Conservation (phyloP, 2,888 invertebrate species). For the Thumatha senex region DNA sequence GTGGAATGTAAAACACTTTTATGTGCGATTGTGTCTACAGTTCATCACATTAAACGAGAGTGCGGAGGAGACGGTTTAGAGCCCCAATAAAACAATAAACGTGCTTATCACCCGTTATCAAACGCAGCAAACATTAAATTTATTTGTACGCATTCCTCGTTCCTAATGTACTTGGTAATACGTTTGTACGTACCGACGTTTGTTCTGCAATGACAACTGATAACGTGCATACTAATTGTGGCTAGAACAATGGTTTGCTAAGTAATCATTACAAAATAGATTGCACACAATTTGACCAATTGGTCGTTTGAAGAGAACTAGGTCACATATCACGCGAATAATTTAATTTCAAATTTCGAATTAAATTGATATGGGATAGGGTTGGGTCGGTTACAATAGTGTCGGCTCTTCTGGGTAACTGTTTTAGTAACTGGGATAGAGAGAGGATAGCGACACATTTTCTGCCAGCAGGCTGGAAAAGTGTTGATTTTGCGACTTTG, state of each 20-base stretch:
- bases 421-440: no score
- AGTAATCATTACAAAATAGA: background rate
- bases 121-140: constrained; percentile 70
- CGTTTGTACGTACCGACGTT: constrained; percentile 74
- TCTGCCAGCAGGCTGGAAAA: no score
- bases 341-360: no score
- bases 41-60: constrained; percentile 43
- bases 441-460: no score
- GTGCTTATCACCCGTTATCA: constrained; percentile 75
- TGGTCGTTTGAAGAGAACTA: background rate
- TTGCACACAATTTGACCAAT: constrained; percentile 2
- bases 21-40: constrained; percentile 44
- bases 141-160: constrained; percentile 68
- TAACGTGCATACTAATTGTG: constrained; percentile 50
- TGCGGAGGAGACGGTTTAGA: constrained; percentile 47
- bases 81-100: constrained; percentile 80
- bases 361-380: no score
- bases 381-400: no score
- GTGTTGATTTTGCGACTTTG: no score
- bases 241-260: constrained; percentile 6
- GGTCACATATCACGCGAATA: background rate
- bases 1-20: constrained; percentile 47
- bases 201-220: constrained; percentile 54
- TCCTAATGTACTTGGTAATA: constrained; percentile 50
- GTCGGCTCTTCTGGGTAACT: no score